These are phyloP conservation scores for Hoplodrina ambigua DNA, from an alignment of 2,888 invertebrate genomes.

Conservation along the genomic window DNA sequence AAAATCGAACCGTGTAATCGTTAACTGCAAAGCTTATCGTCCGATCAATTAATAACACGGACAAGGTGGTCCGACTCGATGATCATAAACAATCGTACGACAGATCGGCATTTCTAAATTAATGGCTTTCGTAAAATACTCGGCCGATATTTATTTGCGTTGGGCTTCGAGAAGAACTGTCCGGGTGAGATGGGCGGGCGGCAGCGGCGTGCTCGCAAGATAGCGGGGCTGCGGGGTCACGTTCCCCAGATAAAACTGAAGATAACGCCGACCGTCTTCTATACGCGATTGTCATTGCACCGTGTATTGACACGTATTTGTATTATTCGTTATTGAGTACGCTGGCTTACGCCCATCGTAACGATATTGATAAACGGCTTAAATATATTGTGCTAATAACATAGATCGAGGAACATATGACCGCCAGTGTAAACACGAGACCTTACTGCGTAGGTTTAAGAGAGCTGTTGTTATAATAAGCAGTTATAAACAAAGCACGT, in stretches of 20 bases:
- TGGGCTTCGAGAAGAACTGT: slow-evolving; percentile 70
- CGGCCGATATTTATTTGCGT: slow-evolving; percentile 76
- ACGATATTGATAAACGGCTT: slow-evolving; percentile 55
- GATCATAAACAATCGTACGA: slow-evolving; percentile 83
- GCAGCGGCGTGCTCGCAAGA: slow-evolving; percentile 74
- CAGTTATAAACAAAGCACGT: slow-evolving; percentile 28
- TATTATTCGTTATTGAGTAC: slow-evolving; percentile 55
- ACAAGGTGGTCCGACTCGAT: slow-evolving; percentile 82
- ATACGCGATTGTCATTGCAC: slow-evolving; percentile 82
- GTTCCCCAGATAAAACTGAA: slow-evolving; percentile 84
- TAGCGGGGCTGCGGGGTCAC: slow-evolving; percentile 89
- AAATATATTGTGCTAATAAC: slow-evolving; percentile 57
- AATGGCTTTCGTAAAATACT: slow-evolving; percentile 79
- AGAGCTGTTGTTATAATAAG: slow-evolving; percentile 46
- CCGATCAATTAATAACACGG: slow-evolving; percentile 87
- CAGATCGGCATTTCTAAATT: slow-evolving; percentile 86
- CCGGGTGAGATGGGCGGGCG: slow-evolving; percentile 84
- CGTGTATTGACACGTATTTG: slow-evolving; percentile 61
- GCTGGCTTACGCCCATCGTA: slow-evolving; percentile 42
- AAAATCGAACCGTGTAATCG: slow-evolving; percentile 73
- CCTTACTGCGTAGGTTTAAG: slow-evolving; percentile 38
- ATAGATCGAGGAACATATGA: slow-evolving; percentile 46
- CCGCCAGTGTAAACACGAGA: slow-evolving; percentile 49
- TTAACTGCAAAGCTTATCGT: slow-evolving; percentile 75
- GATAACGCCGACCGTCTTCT: slow-evolving; percentile 84